Base-by-base conservation (phyloP, 2,113 vertebrate species). In the Neolamprologus tretocephalus region DNA sequence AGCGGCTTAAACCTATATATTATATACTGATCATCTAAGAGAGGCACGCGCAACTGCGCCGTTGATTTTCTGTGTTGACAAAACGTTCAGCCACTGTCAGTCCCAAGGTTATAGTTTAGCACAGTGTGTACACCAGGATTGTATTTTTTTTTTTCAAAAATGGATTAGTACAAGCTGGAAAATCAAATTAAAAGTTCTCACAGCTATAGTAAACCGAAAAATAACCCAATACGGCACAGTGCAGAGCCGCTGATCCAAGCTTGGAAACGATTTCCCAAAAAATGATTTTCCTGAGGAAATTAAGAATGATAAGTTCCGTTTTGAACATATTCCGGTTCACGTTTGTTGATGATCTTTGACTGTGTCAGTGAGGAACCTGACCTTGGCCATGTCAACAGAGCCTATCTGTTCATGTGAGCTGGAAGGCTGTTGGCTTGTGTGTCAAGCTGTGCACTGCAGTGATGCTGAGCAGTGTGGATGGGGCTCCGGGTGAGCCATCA, bases 381-480 rank as follows among this genome's bases (percentile, higher is more conserved):
- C 88, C 91, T 91, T 91, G 90, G 87, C 58, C 80, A 5, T 85
- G 90, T 91, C 83, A 85, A 82, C 82, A 68, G 81, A 90, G 84
- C 51, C 89, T 80, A 88, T 93, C 85, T 92, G 71, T 89, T 91
- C 86, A 87, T 88, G 88, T 85, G 84, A 86, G 90, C 86, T 92
- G 66, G 51, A 66, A 86, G 91, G 81, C 81, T 85, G 82, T 37
- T 40, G 84, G 91, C 87, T 88, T 31, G 75, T 61, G 87, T 93
- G 91, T 95, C 90, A 87, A 80, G 88, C 85, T 63, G 90, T 91
- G 92, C 93, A 86, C 81, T 82, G 66, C 51, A 75, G 84, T 95
- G 96, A 96, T 91, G 89, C 85, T 96, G 91, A 95, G 89, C 89
- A 73, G 71, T 91, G 94, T 91, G 91, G 93, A 96, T 91, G 89